Evolutionary conservation across 1,140 invertebrate species (phyloP).

Genomic region (Scaptomyza hsui): DNA sequence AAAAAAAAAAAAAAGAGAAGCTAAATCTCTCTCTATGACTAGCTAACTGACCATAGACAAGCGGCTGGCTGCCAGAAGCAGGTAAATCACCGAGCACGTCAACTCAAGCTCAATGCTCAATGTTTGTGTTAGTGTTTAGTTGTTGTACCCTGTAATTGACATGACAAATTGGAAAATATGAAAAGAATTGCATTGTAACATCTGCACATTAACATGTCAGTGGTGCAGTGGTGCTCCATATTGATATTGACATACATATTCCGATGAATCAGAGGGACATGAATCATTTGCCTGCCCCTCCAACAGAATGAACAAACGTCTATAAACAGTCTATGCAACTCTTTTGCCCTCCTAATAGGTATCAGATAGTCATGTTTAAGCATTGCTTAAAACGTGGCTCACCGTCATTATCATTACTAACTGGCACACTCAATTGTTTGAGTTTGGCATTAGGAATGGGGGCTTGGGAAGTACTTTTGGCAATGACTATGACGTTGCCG

Average conservation of each 20-base stretch:
- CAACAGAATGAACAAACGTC: not conserved
- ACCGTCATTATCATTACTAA: slow-evolving; percentile 34
- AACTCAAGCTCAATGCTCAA: slow-evolving; percentile 22
- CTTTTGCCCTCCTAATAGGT: slow-evolving; percentile 9
- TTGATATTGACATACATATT: too few species aligned
- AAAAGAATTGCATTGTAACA: too few species aligned
- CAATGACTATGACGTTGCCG: slow-evolving; percentile 28
- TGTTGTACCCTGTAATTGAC: slow-evolving; percentile 11
- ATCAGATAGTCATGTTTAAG: not conserved
- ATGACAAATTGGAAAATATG: too few species aligned
- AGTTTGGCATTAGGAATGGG: slow-evolving; percentile 30
- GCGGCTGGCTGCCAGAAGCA: slow-evolving; percentile 3
- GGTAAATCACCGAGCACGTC: slow-evolving; percentile 39
- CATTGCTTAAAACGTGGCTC: not conserved
- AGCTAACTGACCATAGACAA: slow-evolving; percentile 69
- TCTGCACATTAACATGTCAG: too few species aligned
- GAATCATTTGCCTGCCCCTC: slow-evolving; percentile 11
- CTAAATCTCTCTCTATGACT: not conserved
- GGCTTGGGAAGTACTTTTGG: slow-evolving; percentile 31
- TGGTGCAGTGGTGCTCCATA: too few species aligned
- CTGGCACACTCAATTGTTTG: slow-evolving; percentile 52
- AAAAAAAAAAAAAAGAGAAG: too few species aligned
- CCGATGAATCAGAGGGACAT: slow-evolving; percentile 14
- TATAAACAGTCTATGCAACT: not conserved
- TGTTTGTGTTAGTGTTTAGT: slow-evolving; percentile 36